A percentile compares a stretch with the other conserved stretches of the same genome.
Conservation (phyloP, 2,797 vertebrate species). For the Myripristis jacobus region DNA sequence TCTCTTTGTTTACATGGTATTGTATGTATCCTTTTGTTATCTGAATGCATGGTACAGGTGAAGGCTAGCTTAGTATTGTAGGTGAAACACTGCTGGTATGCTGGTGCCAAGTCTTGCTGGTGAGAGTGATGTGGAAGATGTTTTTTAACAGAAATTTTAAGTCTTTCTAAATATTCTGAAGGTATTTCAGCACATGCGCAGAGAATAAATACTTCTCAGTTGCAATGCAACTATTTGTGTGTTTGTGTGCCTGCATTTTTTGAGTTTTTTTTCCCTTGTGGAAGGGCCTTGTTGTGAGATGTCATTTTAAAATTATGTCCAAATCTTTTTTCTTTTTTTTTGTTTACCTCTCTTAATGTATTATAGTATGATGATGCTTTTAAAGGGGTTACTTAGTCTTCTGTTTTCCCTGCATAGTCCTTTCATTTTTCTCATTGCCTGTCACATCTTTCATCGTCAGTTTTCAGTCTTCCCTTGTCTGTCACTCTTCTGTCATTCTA, state of each 20-base stretch:
- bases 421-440: conserved; percentile 8
- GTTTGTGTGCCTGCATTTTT: conserved; percentile 39
- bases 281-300: background rate
- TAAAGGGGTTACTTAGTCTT: conserved; percentile 1
- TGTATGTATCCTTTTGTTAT: conserved; percentile 47
- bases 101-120: conserved; percentile 24
- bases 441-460: conserved; percentile 3
- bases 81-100: conserved; percentile 50
- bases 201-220: conserved; percentile 77
- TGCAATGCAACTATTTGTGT: conserved; percentile 58
- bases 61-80: conserved; percentile 31
- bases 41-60: conserved; percentile 56
- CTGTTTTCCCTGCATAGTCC: conserved; percentile 15
- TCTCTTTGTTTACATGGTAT: conserved; percentile 48
- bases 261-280: background rate
- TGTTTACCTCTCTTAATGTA: background rate
- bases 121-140: conserved; percentile 33
- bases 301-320: background rate
- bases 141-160: conserved; percentile 60
- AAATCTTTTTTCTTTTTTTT: background rate
- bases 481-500: conserved; percentile 33
- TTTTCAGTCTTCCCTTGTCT: conserved; percentile 28
- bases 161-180: conserved; percentile 66
- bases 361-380: background rate
- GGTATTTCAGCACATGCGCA: conserved; percentile 65